Base-by-base conservation (phyloP, 1,140 invertebrate species). In the Trichonephila clavipes region DNA sequence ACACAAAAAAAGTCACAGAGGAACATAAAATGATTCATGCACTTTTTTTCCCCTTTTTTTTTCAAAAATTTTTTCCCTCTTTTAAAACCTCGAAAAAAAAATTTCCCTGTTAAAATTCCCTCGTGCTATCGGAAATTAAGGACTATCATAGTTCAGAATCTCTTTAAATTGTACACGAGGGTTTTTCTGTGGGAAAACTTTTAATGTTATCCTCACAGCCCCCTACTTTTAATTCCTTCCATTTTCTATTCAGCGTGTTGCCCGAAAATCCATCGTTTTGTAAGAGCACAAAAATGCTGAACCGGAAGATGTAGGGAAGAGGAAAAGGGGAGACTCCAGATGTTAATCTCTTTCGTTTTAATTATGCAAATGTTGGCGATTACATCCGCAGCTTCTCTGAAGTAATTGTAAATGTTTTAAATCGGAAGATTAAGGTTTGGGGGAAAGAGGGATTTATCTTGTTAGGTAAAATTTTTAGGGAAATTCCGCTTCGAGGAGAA, bases 321-420 rank as follows among this genome's bases (percentile, higher is more conserved):
- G 83, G 28, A 77, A 24, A 69, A 66, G 64, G 24, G 24, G 66
- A 18, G 58, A 72, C 34, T 40, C 64, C 91, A 92, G 64, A 92
- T 81, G 90, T 69, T 92, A 92, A 92, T 92, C 91, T 92, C 91
- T 34, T 87, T 58, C 91, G 28, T 87, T 92, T 92, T 92, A 92
- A 92, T 92, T 92, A 92, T 92, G 91, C 91, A 92, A 92, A 92
- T 92, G 83, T 61, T 24, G 19, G 19, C 91, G 91, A 92, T 92
- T 92, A 92, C 81, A 51, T 51, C 51, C 18, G 59, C 69, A 85
- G 58, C 72, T 64, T 77, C 44, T 86, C 51, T 77, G 44, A 89
- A 92, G 90, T 92, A 92, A 92, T 92, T 92, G 90, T 92, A 92
- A 85, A 92, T 92, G 90, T 85, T 92, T 77, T 92, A 81, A 92